Conservation (phyloP, 2,797 vertebrate species). For the Phoebastria nigripes region DNA sequence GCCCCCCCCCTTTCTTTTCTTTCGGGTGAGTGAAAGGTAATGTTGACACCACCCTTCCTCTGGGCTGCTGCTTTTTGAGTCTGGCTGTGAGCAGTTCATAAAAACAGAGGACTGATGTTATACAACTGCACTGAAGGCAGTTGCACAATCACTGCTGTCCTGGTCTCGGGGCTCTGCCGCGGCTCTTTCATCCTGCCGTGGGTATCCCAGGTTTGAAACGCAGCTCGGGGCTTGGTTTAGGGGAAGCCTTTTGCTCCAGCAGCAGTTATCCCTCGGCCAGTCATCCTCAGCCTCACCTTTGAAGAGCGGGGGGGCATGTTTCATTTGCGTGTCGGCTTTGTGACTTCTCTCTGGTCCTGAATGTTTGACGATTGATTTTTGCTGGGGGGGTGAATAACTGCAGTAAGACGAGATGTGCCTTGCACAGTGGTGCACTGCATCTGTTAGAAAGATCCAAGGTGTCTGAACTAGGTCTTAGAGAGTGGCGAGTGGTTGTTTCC, state of each 20-base stretch:
- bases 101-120: neutral
- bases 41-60: conserved; percentile 56
- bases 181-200: neutral
- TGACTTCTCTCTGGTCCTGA: neutral
- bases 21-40: conserved; percentile 48
- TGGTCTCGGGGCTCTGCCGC: fast-evolving
- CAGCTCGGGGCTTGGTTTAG: neutral
- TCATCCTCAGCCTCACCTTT: neutral
- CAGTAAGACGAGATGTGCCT: neutral
- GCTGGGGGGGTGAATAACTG: neutral
- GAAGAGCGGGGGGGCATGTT: neutral
- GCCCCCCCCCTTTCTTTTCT: neutral
- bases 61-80: conserved; percentile 32
- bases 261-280: neutral
- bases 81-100: neutral
- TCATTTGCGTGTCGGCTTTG: fast-evolving
- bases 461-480: neutral
- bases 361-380: neutral
- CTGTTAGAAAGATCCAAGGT: neutral
- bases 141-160: conserved; percentile 13
- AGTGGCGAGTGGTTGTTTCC: neutral
- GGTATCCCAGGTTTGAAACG: neutral
- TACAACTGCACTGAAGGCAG: neutral
- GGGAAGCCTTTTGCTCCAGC: neutral
- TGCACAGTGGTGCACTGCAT: fast-evolving